Evolutionary conservation across 2,113 vertebrate species (phyloP), one percentile per base, ranked within the genome.

Genomic region (Pagrus major): DNA sequence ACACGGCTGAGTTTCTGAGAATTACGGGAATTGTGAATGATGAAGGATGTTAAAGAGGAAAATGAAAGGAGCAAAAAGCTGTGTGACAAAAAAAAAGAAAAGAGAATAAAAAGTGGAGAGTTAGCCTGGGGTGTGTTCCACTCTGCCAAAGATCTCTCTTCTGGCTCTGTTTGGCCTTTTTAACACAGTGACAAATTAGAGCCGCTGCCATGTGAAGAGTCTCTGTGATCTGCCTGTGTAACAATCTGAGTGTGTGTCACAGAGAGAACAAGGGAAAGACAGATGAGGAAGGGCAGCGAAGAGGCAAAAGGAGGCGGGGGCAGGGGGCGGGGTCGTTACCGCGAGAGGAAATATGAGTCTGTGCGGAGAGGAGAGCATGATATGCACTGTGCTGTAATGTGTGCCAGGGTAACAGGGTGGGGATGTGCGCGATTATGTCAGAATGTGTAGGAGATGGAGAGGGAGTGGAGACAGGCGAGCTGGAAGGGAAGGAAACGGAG

Each of bases 331-430:
- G 73, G 87, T 80, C 81, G 87, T 89, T 88, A 69, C 81, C 90
- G 79, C 77, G 83, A 90, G 78, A 90, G 84, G 86, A 92, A 88
- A 91, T 91, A 85, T 84, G 89, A 92, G 85, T 84, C 84, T 75
- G 83, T 80, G 84, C 80, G 73, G 78, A 81, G 86, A 81, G 58
- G 78, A 76, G 86, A 81, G 78, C 74, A 79, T 86, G 89, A 89
- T 90, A 74, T 74, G 79, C 76, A 67, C 72, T 33, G 73, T 35
- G 78, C 63, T 70, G 76, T 78, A 80, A 84, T 91, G 79, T 89
- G 78, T 92, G 85, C 83, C 86, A 82, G 88, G 64, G 76, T 79
- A 42, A 65, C 76, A 85, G 90, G 88, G 87, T 81, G 91, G 81
- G 68, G 85, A 86, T 85, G 86, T 72, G 83, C 73, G 71, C 14